Conservation (phyloP, 2,113 vertebrate species). For the Sinocyclocheilus rhinocerous region DNA sequence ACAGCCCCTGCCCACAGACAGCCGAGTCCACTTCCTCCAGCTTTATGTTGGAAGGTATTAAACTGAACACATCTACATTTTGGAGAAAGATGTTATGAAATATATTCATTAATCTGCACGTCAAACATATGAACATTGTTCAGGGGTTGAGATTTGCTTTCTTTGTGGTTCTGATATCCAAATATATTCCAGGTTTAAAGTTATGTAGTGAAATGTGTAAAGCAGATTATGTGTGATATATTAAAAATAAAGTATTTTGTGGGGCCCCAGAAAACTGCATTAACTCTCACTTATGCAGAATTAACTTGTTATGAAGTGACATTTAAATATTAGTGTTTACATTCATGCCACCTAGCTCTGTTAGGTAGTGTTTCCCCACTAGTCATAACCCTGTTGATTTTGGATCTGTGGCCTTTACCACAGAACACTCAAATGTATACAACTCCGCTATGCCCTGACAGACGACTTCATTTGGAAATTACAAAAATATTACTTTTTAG, state of each 20-base stretch:
- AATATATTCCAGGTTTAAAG: slow-evolving; percentile 1
- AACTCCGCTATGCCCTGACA: slow-evolving; percentile 38
- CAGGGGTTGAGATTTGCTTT: not conserved
- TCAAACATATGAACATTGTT: slow-evolving; percentile 12
- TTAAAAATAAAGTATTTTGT: not conserved
- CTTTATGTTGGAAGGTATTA: not conserved
- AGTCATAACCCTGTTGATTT: slow-evolving; percentile 55
- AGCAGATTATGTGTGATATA: slow-evolving; percentile 8
- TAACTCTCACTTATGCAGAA: slow-evolving; percentile 9
- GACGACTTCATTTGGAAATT: slow-evolving; percentile 43
- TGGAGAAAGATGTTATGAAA: not conserved
- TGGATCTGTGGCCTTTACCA: slow-evolving; percentile 46
- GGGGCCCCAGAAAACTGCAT: not conserved
- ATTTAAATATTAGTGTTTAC: slow-evolving; percentile 19
- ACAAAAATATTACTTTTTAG: slow-evolving; percentile 58
- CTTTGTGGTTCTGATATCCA: not conserved
- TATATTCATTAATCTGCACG: not conserved
- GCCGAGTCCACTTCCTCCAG: slow-evolving; percentile 18
- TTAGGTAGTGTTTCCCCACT: not conserved
- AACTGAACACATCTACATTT: not conserved
- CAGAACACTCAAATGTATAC: slow-evolving; percentile 58
- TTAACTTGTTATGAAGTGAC: slow-evolving; percentile 19
- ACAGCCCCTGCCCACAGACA: slow-evolving; percentile 36
- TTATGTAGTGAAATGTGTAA: not conserved
- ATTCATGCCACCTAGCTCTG: not conserved